Base-by-base conservation (phyloP, 2,113 vertebrate genomes). In the Megalops atlanticus region DNA sequence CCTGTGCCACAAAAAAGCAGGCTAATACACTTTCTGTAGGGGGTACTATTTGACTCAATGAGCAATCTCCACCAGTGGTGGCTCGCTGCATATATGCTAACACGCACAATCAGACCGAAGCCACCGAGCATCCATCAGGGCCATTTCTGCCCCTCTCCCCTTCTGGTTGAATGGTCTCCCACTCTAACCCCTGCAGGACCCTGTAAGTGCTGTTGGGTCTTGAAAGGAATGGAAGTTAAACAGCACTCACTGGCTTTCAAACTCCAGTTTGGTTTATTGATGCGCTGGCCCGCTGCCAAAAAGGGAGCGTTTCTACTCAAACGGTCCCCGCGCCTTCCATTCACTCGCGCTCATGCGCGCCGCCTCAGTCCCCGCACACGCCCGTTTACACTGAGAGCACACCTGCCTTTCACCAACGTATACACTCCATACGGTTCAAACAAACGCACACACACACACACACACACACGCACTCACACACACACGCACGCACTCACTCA, bases 261-360 rank as follows among this genome's bases (percentile, higher is more conserved):
- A 89, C 82, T 86, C 38, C 86, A 84, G 83, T 89, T 86, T 83
- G 74, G 85, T 80, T 78, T 83, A 87, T 80, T 76, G 84, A 89
- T 81, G 85, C 15, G 54, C 71, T 10, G 31, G 81, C 73, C 81
- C 78, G 75, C 35, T 54, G 78, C 69, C 70, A 80, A 54, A 35
- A n/a, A 49, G 40, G 35, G 39, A 24, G 39, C 70, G n/a, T 18
- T 80, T 72, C 70, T 36, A 71, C 45, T 80, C 45, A 73, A 54
- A 49, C 71, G 49, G 33, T 73, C 70, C 11, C 7, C 49, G 18
- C 3, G 5, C 21, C 52, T 1, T 18, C 52, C 21, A 21, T 58
- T n/a, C 24, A n/a, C 21, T n/a, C 15, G n/a, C n/a, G n/a, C n/a
- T n/a, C n/a, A n/a, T n/a, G n/a, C n/a, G n/a, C n/a, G n/a, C n/a